Percentiles rank a stretch among this genome's conserved stretches.
Conservation (phyloP, 2,888 invertebrate species). For the Siphlonurus alternatus region DNA sequence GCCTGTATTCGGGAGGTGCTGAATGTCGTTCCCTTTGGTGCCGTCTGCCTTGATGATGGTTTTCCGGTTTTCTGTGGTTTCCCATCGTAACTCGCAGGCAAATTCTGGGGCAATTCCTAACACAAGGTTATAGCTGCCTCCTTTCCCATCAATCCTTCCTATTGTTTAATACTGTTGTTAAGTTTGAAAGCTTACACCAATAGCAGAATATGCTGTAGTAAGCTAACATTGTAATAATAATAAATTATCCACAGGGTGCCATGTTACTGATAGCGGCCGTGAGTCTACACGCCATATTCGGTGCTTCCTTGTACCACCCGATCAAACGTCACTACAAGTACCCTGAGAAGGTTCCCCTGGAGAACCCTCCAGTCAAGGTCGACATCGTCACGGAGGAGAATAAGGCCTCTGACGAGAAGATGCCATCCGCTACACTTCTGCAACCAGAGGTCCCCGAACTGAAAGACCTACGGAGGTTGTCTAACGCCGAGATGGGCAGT, state of each 20-base stretch:
- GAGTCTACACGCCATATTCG: constrained; percentile 5
- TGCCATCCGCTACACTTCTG: not conserved
- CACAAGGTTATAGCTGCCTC: too few relatives aligned
- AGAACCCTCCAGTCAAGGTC: not conserved
- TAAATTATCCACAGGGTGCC: not conserved
- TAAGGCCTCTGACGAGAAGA: not conserved
- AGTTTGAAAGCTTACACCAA: too few relatives aligned
- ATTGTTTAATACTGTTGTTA: too few relatives aligned
- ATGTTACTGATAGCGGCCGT: constrained; percentile 8
- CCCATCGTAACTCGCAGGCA: too few relatives aligned
- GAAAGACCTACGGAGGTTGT: not conserved
- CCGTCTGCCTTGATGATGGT: too few relatives aligned
- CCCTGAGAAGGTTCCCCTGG: not conserved
- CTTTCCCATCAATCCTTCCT: too few relatives aligned
- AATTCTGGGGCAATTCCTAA: too few relatives aligned
- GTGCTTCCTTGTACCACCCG: constrained; percentile 32
- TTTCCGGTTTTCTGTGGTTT: too few relatives aligned
- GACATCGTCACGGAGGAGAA: not conserved
- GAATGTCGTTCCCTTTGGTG: too few relatives aligned
- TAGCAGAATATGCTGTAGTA: too few relatives aligned
- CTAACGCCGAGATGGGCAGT: not conserved
- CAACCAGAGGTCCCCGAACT: not conserved
- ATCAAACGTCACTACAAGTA: constrained; percentile 31
- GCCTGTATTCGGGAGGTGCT: too few relatives aligned
- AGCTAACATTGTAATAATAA: too few relatives aligned